A percentile compares a stretch with the other conserved stretches of the same genome.
Evolutionary conservation across 2,888 invertebrate species (phyloP).

Genomic region (Xylocampa areola): DNA sequence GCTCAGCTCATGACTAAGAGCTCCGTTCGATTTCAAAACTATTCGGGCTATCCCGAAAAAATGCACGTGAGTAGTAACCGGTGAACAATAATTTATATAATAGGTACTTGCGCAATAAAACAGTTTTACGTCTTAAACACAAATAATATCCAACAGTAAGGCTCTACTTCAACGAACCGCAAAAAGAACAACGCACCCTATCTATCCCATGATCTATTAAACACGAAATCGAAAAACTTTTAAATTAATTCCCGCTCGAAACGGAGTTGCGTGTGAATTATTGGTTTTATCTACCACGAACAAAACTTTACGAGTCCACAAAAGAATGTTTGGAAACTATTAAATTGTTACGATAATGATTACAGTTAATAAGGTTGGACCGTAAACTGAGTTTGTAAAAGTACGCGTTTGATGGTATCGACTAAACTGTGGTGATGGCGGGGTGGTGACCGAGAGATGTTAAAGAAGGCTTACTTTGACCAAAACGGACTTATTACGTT

Average conservation of each 20-base stretch:
- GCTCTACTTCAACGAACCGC: neutral
- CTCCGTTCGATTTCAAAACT: no score
- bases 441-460: neutral
- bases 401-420: conserved; percentile 21
- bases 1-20: no score
- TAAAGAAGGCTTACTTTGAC: conserved; percentile 22
- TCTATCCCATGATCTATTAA: conserved; percentile 34
- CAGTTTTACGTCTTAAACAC: no score
- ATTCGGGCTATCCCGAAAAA: no score
- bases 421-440: conserved; percentile 16
- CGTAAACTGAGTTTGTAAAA: conserved; percentile 43
- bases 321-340: conserved; percentile 58
- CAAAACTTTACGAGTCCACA: conserved; percentile 50
- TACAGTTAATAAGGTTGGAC: conserved; percentile 34
- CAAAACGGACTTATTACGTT: no score
- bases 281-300: conserved; percentile 60
- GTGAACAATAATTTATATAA: no score
- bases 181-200: conserved; percentile 12
- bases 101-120: no score
- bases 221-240: conserved; percentile 71
- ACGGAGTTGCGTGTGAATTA: conserved; percentile 63
- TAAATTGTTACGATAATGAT: conserved; percentile 51
- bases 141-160: no score
- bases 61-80: no score
- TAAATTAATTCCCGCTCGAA: conserved; percentile 64